Percentiles rank a stretch among this genome's conserved stretches.
phyloP scores from a whole-genome alignment of 92 coral and sea anemone genomes.

The Zoanthus sociatus region DNA sequence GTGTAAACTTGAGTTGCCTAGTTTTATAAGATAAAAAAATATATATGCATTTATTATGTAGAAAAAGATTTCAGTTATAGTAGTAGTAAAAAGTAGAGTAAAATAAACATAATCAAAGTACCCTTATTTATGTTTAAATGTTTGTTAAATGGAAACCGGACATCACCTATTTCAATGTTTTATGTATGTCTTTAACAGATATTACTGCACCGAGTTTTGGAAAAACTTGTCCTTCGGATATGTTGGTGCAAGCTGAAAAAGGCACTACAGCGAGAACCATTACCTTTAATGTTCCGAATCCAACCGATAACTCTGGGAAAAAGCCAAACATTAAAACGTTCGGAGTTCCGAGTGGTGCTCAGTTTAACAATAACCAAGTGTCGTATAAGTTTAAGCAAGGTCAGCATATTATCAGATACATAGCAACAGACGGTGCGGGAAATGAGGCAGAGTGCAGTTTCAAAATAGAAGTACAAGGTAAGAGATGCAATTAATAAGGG shows the following conservation, averaged over 20 bases:
- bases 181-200: conserved; percentile 21
- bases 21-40: too few species aligned
- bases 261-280: conserved; percentile 30
- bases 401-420: conserved; percentile 58
- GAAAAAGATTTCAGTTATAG: too few species aligned
- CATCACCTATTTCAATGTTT: not conserved
- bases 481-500: too few species aligned
- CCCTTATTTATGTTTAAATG: too few species aligned
- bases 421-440: conserved; percentile 62
- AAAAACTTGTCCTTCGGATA: conserved; percentile 35
- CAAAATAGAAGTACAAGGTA: conserved; percentile 54
- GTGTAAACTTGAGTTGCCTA: too few species aligned
- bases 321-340: conserved; percentile 39
- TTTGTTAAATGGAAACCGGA: not conserved
- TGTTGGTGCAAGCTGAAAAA: conserved; percentile 27
- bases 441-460: conserved; percentile 63
- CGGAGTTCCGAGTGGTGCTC: conserved; percentile 60
- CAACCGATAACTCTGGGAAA: conserved; percentile 50
- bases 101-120: too few species aligned
- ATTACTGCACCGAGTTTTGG: conserved; percentile 49
- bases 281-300: conserved; percentile 31
- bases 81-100: too few species aligned
- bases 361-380: not conserved
- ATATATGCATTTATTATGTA: too few species aligned
- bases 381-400: conserved; percentile 54